These are phyloP conservation scores for Struthidea cinerea DNA, from an alignment of 2,113 vertebrate genomes.

Conservation along the genomic window DNA sequence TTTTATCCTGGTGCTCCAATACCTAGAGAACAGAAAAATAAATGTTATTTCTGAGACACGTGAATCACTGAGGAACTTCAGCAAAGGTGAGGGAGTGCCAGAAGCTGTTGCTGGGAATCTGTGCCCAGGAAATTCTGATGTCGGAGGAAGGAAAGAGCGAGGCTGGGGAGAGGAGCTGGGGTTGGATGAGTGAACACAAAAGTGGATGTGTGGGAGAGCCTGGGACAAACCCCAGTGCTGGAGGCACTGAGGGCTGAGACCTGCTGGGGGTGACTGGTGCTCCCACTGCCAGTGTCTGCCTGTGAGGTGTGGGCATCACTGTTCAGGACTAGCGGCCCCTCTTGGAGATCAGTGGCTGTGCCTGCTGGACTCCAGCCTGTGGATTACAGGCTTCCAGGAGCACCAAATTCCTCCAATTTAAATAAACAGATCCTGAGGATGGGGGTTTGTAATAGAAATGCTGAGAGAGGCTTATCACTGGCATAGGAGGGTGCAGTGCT, in stretches of 20 bases:
- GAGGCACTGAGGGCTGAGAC: background rate
- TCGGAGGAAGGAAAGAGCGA: rapidly evolving
- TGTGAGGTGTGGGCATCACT: background rate
- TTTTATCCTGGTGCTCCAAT: background rate
- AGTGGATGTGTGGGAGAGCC: rapidly evolving
- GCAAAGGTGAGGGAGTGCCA: background rate
- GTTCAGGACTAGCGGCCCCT: background rate
- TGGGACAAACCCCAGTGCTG: background rate
- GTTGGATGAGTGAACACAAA: background rate
- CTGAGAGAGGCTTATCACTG: background rate
- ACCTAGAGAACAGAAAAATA: background rate
- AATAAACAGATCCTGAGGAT: conserved; percentile 46
- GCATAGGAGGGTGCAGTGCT: background rate
- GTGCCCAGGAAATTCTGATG: background rate
- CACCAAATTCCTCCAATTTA: conserved; percentile 7
- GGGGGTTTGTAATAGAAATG: background rate
- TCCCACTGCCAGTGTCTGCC: background rate
- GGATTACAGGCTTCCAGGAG: background rate
- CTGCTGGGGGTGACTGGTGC: rapidly evolving
- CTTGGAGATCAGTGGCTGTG: background rate
- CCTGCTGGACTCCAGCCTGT: background rate
- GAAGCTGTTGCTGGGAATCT: background rate
- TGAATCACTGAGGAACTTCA: background rate
- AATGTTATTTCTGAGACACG: background rate
- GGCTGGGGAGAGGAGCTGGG: background rate